Evolutionary conservation across 2,797 vertebrate species (phyloP).

Genomic region (Cichlasoma orientale): DNA sequence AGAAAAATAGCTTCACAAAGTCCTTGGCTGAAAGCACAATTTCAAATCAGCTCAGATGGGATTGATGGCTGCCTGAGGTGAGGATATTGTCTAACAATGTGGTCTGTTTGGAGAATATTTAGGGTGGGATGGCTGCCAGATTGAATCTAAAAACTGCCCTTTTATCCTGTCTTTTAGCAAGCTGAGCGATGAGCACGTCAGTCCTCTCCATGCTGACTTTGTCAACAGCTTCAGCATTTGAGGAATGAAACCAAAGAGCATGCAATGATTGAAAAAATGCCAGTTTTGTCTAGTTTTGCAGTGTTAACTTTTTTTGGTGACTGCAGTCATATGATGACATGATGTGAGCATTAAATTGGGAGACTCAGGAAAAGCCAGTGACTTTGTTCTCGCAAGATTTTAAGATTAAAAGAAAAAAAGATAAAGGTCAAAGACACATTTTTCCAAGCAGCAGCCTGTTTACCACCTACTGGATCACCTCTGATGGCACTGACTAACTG

Average conservation of each 20-base stretch:
- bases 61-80: neutral
- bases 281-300: neutral
- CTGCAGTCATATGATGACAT: neutral
- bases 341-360: slow-evolving; percentile 2
- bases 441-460: neutral
- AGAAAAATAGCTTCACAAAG: slow-evolving; percentile 1
- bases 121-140: neutral
- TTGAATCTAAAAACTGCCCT: neutral
- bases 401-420: neutral
- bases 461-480: neutral
- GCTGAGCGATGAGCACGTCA: neutral
- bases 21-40: neutral
- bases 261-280: neutral
- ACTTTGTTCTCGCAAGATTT: neutral
- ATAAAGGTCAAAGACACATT: neutral
- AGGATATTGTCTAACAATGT: slow-evolving; percentile 14
- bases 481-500: neutral
- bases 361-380: slow-evolving; percentile 5
- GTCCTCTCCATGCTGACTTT: neutral
- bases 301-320: neutral
- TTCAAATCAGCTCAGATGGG: neutral
- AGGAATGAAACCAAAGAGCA: neutral
- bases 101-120: slow-evolving; percentile 1
- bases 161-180: neutral
- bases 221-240: neutral